phyloP scores from a whole-genome alignment of 2,888 invertebrate species.

The Metopia argyrocephala region DNA sequence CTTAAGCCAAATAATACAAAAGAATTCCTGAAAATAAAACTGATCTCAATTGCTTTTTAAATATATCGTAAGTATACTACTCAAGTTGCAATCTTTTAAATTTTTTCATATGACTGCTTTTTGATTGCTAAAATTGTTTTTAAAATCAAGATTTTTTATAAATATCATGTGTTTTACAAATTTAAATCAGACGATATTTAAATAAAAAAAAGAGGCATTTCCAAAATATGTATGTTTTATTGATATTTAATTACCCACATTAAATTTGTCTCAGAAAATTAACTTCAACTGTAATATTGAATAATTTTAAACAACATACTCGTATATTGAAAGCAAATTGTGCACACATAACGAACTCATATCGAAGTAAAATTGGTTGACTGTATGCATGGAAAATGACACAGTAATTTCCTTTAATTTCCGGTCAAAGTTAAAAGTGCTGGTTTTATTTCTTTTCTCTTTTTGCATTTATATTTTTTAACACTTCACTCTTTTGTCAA shows the following conservation, averaged over 20 bases:
- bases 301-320: not conserved
- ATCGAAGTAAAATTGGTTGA: not conserved
- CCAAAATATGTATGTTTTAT: too few relatives aligned
- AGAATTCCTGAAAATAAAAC: too few relatives aligned
- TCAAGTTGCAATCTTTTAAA: too few relatives aligned
- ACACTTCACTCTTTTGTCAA: not conserved
- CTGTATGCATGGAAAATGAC: constrained; percentile 38
- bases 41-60: too few relatives aligned
- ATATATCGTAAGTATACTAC: too few relatives aligned
- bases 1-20: too few relatives aligned
- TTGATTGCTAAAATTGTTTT: too few relatives aligned
- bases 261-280: constrained; percentile 31
- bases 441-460: constrained; percentile 22
- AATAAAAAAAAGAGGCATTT: too few relatives aligned
- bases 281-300: constrained; percentile 27
- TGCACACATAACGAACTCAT: not conserved
- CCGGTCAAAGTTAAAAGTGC: constrained; percentile 57
- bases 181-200: too few relatives aligned
- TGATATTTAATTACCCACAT: constrained; percentile 11
- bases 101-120: too few relatives aligned
- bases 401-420: constrained; percentile 64
- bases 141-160: too few relatives aligned
- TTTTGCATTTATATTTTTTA: not conserved
- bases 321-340: not conserved
- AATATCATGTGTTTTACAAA: too few relatives aligned